Conservation (phyloP, 1,140 invertebrate genomes). For the Bombyx mandarina region DNA sequence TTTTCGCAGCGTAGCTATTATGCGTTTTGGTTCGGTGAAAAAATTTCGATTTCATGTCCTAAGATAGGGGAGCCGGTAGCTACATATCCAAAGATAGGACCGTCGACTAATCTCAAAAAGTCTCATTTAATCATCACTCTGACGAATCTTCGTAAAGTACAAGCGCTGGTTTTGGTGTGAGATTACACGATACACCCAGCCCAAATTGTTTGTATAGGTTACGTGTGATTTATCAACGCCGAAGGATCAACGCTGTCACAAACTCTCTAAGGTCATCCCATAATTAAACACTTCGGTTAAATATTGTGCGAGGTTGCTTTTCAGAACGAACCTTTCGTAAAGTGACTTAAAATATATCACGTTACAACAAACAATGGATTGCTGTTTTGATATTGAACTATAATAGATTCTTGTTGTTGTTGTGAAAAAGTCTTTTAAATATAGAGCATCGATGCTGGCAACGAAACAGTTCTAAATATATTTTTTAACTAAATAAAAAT, state of each 20-base stretch:
- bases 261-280: conserved; percentile 27
- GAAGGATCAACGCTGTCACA: conserved; percentile 35
- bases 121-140: no score
- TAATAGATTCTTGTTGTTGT: not conserved
- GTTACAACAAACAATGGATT: not conserved
- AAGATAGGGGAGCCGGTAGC: no score
- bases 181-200: conserved; percentile 27
- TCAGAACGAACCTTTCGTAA: conserved; percentile 11
- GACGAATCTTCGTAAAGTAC: no score
- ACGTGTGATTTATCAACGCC: conserved; percentile 51
- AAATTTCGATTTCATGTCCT: no score
- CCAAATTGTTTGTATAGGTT: conserved; percentile 30
- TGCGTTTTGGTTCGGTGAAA: no score
- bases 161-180: conserved; percentile 14
- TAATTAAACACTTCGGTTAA: conserved; percentile 34
- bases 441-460: no score
- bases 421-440: not conserved
- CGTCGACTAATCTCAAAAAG: no score
- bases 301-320: conserved; percentile 25
- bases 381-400: not conserved
- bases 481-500: not conserved
- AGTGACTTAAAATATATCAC: not conserved
- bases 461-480: not conserved
- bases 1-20: no score
- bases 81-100: no score